phyloP scores from a whole-genome alignment of 30 jellyfish, hydroid and myxozoan genomes.

The Hydractinia echinata region DNA sequence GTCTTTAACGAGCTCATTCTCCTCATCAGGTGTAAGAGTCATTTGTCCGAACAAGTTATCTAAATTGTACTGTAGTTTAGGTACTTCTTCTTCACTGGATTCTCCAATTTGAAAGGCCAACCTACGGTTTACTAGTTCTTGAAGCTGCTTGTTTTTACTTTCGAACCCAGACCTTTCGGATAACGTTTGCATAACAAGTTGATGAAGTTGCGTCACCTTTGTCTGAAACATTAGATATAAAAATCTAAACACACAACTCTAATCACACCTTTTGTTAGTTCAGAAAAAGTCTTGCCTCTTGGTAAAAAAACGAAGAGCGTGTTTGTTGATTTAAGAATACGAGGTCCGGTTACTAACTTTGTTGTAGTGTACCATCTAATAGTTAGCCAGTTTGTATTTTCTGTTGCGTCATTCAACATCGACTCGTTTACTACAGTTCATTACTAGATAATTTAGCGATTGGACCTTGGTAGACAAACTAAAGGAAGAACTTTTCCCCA shows the following conservation, averaged over 20 bases:
- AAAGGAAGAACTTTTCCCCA: too few species aligned
- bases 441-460: too few species aligned
- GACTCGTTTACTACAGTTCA: too few species aligned
- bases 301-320: too few species aligned
- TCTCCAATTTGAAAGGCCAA: constrained; percentile 72
- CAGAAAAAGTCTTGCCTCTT: too few species aligned
- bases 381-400: too few species aligned
- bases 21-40: constrained; percentile 33
- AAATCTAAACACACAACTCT: background rate
- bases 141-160: constrained; percentile 66
- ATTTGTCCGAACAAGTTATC: constrained; percentile 60
- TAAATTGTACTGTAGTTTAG: constrained; percentile 48
- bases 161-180: constrained; percentile 79
- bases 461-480: too few species aligned
- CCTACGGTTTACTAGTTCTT: constrained; percentile 71
- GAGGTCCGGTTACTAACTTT: too few species aligned
- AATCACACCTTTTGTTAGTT: too few species aligned
- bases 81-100: constrained; percentile 60
- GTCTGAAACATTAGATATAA: constrained; percentile 28
- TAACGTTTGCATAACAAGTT: constrained; percentile 65
- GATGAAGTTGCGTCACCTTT: constrained; percentile 86
- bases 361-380: too few species aligned
- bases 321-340: too few species aligned
- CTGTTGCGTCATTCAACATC: too few species aligned
- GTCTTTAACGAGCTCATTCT: constrained; percentile 33